Evolutionary conservation across 2,888 invertebrate species (phyloP).

Genomic region (Anaspis maculata): DNA sequence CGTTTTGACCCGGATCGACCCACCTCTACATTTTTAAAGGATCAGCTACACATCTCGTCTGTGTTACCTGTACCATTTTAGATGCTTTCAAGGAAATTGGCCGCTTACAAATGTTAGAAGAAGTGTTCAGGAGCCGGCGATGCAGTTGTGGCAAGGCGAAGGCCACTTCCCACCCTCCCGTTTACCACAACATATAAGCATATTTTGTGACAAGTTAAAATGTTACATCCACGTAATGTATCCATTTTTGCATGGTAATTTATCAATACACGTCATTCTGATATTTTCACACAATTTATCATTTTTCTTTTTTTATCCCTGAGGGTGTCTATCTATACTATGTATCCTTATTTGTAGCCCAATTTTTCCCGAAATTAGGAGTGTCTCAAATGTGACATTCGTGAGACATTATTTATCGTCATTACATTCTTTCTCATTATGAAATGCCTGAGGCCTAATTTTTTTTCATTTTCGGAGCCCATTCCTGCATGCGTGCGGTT

Average conservation of each 20-base stretch:
- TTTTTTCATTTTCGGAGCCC: no score
- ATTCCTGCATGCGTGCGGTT: no score
- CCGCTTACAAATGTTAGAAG: slow-evolving; percentile 24
- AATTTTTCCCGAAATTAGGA: slow-evolving; percentile 5
- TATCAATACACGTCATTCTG: slow-evolving; percentile 23
- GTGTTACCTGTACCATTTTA: slow-evolving; percentile 32
- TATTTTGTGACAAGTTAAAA: slow-evolving; percentile 23
- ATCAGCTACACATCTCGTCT: slow-evolving; percentile 34
- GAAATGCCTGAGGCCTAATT: no score
- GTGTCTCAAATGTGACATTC: no score
- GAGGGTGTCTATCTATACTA: slow-evolving; percentile 7
- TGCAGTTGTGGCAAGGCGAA: slow-evolving; percentile 17
- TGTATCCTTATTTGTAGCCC: no score
- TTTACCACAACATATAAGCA: slow-evolving; percentile 17
- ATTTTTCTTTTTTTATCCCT: slow-evolving; percentile 15
- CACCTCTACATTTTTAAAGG: slow-evolving; percentile 38
- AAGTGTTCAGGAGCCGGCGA: slow-evolving; percentile 11
- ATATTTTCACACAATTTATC: slow-evolving; percentile 19
- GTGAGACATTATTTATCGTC: no score
- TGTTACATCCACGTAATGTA: slow-evolving; percentile 21
- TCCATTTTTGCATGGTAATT: slow-evolving; percentile 20
- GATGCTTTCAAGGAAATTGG: slow-evolving; percentile 39
- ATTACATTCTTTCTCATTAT: no score
- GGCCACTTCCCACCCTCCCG: no score
- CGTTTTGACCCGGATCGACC: slow-evolving; percentile 23